Conservation (phyloP, 2,113 vertebrate species). For the Sterna hirundo region DNA sequence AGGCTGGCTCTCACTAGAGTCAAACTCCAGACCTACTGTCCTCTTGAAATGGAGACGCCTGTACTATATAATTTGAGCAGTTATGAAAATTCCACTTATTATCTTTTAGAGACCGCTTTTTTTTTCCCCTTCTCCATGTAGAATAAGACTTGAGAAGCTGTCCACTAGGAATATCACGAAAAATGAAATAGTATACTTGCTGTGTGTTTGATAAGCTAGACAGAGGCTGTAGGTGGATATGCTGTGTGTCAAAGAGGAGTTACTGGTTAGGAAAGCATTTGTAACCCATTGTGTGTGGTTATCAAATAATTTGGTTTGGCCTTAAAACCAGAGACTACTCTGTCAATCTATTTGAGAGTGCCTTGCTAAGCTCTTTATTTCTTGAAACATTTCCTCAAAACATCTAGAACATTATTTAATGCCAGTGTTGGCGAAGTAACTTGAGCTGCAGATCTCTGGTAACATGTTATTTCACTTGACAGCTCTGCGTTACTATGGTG, state of each 20-base stretch:
- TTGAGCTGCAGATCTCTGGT: background rate
- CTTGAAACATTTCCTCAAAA: background rate
- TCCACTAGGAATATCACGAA: background rate
- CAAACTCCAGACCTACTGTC: background rate
- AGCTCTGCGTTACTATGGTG: constrained; percentile 29
- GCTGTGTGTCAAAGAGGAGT: background rate
- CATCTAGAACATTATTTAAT: background rate
- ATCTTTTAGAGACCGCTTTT: background rate
- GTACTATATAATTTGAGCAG: too few species aligned
- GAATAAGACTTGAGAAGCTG: background rate
- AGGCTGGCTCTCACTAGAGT: background rate
- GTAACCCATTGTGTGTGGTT: background rate
- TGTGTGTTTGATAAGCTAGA: background rate
- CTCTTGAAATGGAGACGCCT: background rate
- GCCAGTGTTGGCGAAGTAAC: background rate
- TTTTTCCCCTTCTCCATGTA: background rate
- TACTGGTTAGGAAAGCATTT: background rate
- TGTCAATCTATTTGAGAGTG: background rate
- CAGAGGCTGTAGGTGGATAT: background rate
- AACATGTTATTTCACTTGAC: background rate
- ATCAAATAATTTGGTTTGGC: background rate
- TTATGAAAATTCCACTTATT: background rate
- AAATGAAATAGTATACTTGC: background rate
- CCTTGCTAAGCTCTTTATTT: background rate
- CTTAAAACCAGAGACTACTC: background rate